Conservation (phyloP, 1,140 invertebrate genomes). For the Drosophila pseudoobscura region DNA sequence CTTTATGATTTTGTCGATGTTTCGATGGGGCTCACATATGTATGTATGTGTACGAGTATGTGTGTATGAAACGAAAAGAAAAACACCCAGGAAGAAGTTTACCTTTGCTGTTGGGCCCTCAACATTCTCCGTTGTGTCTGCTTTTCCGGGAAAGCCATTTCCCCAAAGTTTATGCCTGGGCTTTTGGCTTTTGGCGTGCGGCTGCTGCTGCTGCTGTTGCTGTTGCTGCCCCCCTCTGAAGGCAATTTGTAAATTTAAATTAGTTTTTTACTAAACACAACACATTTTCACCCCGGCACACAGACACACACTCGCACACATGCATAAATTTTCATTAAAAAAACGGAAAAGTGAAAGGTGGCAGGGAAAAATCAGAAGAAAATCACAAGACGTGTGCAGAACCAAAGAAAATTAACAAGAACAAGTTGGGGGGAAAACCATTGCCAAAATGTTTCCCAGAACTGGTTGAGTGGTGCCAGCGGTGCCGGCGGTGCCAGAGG, state of each 20-base stretch:
- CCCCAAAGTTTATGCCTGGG: constrained; percentile 52
- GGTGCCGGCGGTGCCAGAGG: neutral
- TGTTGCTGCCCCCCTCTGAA: constrained; percentile 34
- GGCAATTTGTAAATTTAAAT: constrained; percentile 64
- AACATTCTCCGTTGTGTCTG: constrained; percentile 25
- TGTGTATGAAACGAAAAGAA: neutral
- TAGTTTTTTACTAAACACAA: constrained; percentile 60
- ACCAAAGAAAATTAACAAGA: constrained; percentile 61
- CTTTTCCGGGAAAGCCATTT: constrained; percentile 55
- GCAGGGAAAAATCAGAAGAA: constrained; percentile 11
- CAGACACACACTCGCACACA: constrained; percentile 12
- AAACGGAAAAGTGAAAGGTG: constrained; percentile 32
- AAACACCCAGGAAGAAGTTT: constrained; percentile 24
- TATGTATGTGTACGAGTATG: neutral
- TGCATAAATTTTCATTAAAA: constrained; percentile 63
- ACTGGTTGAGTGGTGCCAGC: constrained; percentile 3
- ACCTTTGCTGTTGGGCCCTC: neutral
- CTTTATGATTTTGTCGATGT: constrained; percentile 37
- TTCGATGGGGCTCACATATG: constrained; percentile 2
- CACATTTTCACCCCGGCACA: constrained; percentile 44
- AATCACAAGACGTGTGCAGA: constrained; percentile 46
- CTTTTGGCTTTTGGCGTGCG: constrained; percentile 29
- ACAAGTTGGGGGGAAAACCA: constrained; percentile 35
- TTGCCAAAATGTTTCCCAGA: constrained; percentile 29
- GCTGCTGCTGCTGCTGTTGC: constrained; percentile 8